A percentile compares a stretch with the other conserved stretches of the same genome.
These are phyloP conservation scores for Ardeotis arabs DNA, from an alignment of 2,113 vertebrate genomes.

Conservation along the genomic window DNA sequence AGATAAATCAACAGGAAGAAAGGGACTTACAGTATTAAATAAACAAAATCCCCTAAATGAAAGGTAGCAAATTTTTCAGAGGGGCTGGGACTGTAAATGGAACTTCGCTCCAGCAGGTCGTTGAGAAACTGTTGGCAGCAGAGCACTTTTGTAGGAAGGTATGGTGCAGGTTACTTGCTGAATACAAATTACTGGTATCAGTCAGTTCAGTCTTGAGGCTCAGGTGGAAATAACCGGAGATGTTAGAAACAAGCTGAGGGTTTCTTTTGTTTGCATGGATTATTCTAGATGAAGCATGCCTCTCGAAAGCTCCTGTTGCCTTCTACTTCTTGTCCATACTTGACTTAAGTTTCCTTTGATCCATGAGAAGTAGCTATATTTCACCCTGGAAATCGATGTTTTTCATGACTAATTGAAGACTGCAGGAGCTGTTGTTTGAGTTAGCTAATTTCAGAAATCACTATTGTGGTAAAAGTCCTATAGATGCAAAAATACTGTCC, in stretches of 20 bases:
- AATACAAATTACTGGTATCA: neutral
- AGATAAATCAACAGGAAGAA: constrained; percentile 52
- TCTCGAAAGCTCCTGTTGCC: neutral
- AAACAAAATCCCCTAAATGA: constrained; percentile 16
- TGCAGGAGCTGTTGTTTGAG: neutral
- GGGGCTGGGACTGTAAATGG: neutral
- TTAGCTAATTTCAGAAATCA: neutral
- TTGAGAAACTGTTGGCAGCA: neutral
- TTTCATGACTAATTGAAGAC: neutral
- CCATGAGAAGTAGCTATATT: neutral
- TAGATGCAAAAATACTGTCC: neutral
- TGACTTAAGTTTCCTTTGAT: neutral
- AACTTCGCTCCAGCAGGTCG: constrained; percentile 3
- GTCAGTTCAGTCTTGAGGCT: neutral
- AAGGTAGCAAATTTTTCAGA: constrained; percentile 21
- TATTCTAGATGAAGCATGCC: neutral
- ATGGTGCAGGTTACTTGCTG: neutral
- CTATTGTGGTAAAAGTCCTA: neutral
- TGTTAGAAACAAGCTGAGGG: neutral
- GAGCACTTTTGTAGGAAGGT: neutral
- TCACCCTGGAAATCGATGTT: neutral
- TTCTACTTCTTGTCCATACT: neutral
- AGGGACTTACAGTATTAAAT: constrained; percentile 55
- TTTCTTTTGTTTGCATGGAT: neutral
- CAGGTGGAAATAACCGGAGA: neutral